Evolutionary conservation across 2,113 vertebrate genomes (phyloP).

Genomic region (Aphyosemion australe): DNA sequence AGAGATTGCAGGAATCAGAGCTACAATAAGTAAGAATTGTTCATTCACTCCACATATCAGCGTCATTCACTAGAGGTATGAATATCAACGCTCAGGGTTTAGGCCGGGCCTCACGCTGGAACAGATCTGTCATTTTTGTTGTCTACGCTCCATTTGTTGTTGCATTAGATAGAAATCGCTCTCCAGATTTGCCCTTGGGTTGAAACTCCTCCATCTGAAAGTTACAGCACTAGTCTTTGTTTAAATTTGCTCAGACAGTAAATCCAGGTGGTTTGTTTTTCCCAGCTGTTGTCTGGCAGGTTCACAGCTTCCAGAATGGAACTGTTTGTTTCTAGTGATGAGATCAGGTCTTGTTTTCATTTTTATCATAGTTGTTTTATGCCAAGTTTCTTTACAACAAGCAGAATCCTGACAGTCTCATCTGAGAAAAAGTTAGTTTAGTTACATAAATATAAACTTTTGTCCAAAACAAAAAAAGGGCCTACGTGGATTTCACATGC

Average conservation of each 20-base stretch:
- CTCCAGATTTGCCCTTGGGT: conserved; percentile 37
- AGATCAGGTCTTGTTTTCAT: not conserved
- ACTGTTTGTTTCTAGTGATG: conserved; percentile 10
- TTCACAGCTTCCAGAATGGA: conserved; percentile 15
- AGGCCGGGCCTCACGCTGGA: conserved; percentile 27
- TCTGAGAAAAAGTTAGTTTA: too few species aligned
- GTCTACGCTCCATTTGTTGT: conserved; percentile 43
- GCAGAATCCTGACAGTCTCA: not conserved
- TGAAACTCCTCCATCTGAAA: conserved; percentile 19
- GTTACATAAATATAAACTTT: too few species aligned
- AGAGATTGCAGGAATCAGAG: conserved; percentile 20
- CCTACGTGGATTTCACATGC: too few species aligned
- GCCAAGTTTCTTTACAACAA: not conserved
- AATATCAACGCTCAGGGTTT: conserved; percentile 47
- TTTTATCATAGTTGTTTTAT: too few species aligned
- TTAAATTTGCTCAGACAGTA: conserved; percentile 24
- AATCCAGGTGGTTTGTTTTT: conserved; percentile 1
- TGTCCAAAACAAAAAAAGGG: too few species aligned
- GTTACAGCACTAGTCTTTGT: conserved; percentile 35
- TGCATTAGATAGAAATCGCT: conserved; percentile 47
- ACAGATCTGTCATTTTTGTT: conserved; percentile 42
- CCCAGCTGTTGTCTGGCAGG: conserved; percentile 11
- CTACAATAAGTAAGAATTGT: conserved; percentile 31
- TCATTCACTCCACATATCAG: conserved; percentile 24
- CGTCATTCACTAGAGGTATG: conserved; percentile 26